phyloP scores from a whole-genome alignment of 2,888 invertebrate species.

The Eilema depressum region DNA sequence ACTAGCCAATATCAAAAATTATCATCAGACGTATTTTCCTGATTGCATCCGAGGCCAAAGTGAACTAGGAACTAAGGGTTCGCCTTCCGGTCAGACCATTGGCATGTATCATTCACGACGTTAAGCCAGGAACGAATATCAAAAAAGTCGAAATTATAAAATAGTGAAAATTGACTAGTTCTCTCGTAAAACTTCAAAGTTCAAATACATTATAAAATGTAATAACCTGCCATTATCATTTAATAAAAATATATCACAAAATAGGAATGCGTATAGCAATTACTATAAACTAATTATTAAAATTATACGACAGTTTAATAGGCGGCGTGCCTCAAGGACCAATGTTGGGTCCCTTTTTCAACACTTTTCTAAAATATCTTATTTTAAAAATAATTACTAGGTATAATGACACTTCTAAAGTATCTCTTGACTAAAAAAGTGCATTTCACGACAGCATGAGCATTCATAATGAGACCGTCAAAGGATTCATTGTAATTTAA shows the following conservation, averaged over 20 bases:
- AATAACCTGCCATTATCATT: not conserved
- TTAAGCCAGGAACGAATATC: not conserved
- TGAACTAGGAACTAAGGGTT: too few species aligned
- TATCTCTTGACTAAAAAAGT: constrained; percentile 3
- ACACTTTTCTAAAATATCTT: not conserved
- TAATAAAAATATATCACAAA: not conserved
- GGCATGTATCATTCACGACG: too few species aligned
- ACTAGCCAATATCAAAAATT: not conserved
- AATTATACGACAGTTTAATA: not conserved
- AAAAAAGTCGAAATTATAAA: not conserved
- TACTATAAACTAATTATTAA: not conserved
- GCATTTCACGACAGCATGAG: not conserved
- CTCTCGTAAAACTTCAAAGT: not conserved
- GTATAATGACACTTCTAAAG: not conserved
- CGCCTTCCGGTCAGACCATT: too few species aligned
- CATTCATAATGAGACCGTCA: not conserved
- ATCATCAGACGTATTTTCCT: too few species aligned
- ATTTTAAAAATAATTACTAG: not conserved
- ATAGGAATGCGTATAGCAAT: not conserved
- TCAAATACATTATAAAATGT: not conserved
- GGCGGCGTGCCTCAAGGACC: not conserved
- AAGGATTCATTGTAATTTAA: not conserved
- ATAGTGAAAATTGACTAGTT: not conserved
- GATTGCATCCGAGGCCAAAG: too few species aligned
- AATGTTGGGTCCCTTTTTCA: not conserved